Percentiles rank a stretch among this genome's conserved stretches.
Conservation (phyloP, 2,888 invertebrate species). For the Gymnoscelis rufifasciata region DNA sequence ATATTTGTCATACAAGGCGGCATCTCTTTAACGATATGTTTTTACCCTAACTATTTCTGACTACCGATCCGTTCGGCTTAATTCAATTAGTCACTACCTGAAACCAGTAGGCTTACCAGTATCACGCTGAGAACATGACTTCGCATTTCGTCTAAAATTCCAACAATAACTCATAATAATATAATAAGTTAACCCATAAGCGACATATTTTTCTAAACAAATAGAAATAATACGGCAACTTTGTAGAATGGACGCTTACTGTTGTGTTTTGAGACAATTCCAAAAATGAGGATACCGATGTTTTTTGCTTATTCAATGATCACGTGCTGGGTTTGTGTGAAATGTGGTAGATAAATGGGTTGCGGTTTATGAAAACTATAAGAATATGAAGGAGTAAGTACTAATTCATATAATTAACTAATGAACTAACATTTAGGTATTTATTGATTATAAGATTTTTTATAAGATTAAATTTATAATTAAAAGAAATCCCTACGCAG, state of each 20-base stretch:
- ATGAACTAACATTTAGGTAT: too few species aligned
- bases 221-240: constrained; percentile 40
- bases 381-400: too few species aligned
- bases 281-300: constrained; percentile 27
- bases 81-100: constrained; percentile 14
- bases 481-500: too few species aligned
- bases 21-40: too few species aligned
- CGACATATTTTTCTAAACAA: constrained; percentile 47
- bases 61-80: not conserved
- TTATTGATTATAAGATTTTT: too few species aligned
- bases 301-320: constrained; percentile 23
- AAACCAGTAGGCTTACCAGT: constrained; percentile 9
- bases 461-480: too few species aligned
- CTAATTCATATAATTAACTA: too few species aligned
- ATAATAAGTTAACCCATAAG: constrained; percentile 46
- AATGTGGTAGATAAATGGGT: not conserved
- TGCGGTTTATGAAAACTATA: too few species aligned
- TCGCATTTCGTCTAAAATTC: constrained; percentile 3
- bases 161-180: constrained; percentile 57
- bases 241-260: constrained; percentile 33
- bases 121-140: constrained; percentile 51
- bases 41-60: not conserved
- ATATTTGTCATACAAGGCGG: too few species aligned
- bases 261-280: constrained; percentile 25
- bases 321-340: constrained; percentile 10